Conservation (phyloP, 2,797 vertebrate genomes). For the Echiichthys vipera region DNA sequence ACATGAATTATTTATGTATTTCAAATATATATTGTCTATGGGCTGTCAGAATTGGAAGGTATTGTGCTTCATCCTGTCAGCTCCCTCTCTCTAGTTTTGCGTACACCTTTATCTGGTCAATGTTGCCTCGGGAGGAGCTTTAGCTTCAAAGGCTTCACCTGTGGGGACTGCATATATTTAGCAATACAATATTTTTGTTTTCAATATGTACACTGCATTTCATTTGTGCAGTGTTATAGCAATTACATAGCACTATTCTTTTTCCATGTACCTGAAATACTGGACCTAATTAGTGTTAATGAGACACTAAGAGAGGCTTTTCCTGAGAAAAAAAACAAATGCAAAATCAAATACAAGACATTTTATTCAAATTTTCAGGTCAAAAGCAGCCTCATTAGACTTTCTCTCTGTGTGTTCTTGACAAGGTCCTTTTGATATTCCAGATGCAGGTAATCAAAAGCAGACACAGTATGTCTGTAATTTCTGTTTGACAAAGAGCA, state of each 20-base stretch:
- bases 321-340: slow-evolving; percentile 28
- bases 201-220: neutral
- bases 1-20: neutral
- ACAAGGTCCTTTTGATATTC: slow-evolving; percentile 38
- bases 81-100: neutral
- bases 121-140: slow-evolving; percentile 4
- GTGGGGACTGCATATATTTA: slow-evolving; percentile 13
- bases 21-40: too few species aligned
- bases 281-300: slow-evolving; percentile 12
- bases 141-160: slow-evolving; percentile 10
- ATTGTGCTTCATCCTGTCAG: slow-evolving; percentile 23
- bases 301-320: slow-evolving; percentile 27
- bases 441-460: slow-evolving; percentile 17
- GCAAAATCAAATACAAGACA: neutral
- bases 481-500: slow-evolving; percentile 9
- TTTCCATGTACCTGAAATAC: slow-evolving; percentile 18
- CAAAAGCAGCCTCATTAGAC: slow-evolving; percentile 5
- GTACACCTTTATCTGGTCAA: slow-evolving; percentile 12
- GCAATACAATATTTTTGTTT: neutral
- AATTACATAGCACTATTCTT: slow-evolving; percentile 4
- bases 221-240: neutral
- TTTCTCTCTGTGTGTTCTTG: neutral
- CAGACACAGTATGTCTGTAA: slow-evolving; percentile 6
- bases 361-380: slow-evolving; percentile 27
- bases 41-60: slow-evolving; percentile 13